phyloP scores from a whole-genome alignment of 2,888 invertebrate species.

The Sympetrum striolatum region DNA sequence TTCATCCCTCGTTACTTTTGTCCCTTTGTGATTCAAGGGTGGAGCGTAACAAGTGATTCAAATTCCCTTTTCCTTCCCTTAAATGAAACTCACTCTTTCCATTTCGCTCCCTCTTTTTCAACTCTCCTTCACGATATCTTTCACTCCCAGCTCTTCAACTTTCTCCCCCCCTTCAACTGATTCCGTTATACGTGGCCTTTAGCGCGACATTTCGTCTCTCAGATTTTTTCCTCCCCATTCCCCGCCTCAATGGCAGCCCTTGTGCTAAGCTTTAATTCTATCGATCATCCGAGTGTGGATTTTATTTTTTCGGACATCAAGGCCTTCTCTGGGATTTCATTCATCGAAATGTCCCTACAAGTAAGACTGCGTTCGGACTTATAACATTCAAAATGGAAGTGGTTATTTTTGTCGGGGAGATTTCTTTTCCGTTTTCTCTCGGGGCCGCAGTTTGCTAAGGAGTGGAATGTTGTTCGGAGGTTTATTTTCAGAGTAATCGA shows the following conservation, averaged over 20 bases:
- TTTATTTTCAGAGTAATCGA: neutral
- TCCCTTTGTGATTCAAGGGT: no score
- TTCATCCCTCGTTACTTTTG: no score
- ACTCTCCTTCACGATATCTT: neutral
- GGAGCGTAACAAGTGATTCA: no score
- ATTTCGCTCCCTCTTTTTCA: neutral
- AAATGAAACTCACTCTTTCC: no score
- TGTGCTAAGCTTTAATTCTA: neutral
- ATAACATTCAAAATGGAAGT: neutral
- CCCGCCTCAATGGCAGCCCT: neutral
- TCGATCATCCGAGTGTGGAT: neutral
- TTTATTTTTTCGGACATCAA: neutral
- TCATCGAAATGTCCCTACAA: neutral
- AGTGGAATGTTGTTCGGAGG: neutral
- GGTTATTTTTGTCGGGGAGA: neutral
- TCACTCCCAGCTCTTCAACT: neutral
- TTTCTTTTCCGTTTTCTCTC: neutral
- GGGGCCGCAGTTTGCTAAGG: neutral
- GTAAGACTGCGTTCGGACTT: neutral
- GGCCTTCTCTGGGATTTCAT: neutral
- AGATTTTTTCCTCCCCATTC: neutral
- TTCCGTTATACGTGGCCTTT: neutral
- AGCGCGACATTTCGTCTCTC: neutral
- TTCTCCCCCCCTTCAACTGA: neutral
- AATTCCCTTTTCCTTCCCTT: no score